phyloP scores from a whole-genome alignment of 1,140 invertebrate species.

The Bathynomus jamesi region DNA sequence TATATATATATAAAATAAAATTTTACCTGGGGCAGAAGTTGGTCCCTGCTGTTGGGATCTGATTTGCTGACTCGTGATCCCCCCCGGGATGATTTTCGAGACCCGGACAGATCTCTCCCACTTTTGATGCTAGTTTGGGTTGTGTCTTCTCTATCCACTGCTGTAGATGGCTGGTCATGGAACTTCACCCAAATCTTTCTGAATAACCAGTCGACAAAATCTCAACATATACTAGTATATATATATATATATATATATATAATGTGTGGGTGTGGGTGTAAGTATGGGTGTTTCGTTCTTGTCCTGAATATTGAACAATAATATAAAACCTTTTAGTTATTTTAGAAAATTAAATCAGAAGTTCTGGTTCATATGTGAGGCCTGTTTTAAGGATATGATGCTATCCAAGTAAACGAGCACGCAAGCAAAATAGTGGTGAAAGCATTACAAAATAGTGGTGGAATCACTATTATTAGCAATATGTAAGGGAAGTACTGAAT shows the following conservation, averaged over 20 bases:
- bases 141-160: not conserved
- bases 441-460: too few species aligned
- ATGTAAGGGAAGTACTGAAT: too few species aligned
- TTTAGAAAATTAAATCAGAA: too few species aligned
- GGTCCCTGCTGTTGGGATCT: not conserved
- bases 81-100: not conserved
- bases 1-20: not conserved
- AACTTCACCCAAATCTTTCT: not conserved
- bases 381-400: too few species aligned
- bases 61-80: not conserved
- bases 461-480: too few species aligned
- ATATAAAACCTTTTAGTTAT: too few species aligned
- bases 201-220: not conserved
- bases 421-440: too few species aligned
- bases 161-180: not conserved
- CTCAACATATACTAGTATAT: too few species aligned
- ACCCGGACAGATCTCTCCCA: not conserved
- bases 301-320: too few species aligned
- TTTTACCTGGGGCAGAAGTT: not conserved
- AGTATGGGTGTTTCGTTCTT: not conserved
- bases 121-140: not conserved
- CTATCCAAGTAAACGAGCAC: too few species aligned
- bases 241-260: too few species aligned
- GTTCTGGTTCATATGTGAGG: too few species aligned
- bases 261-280: not conserved